phyloP scores from a whole-genome alignment of 2,797 vertebrate species.

The Argyrosomus regius region DNA sequence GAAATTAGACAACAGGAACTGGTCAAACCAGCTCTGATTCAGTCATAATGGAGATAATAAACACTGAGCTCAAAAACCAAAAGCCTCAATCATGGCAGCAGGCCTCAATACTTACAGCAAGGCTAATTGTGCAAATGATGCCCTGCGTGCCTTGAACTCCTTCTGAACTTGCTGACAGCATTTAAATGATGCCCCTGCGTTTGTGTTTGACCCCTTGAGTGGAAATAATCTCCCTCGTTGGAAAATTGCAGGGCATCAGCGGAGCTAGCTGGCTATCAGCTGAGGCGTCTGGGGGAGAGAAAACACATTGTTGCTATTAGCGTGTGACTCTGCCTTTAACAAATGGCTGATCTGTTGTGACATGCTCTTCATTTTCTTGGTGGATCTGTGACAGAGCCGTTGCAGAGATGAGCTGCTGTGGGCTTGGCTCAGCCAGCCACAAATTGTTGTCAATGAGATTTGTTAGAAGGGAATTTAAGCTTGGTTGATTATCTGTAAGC shows the following conservation, averaged over 20 bases:
- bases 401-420: conserved; percentile 35
- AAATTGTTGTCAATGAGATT: conserved; percentile 50
- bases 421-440: not conserved
- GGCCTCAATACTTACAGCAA: conserved; percentile 47
- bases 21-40: conserved; percentile 49
- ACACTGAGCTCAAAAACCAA: conserved; percentile 19
- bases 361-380: conserved; percentile 54
- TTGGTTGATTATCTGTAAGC: conserved; percentile 28
- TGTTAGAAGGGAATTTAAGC: conserved; percentile 39
- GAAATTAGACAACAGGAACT: conserved; percentile 31
- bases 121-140: conserved; percentile 70
- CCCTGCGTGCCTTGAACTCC: conserved; percentile 73
- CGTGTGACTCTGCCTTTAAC: conserved; percentile 62
- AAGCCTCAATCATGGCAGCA: conserved; percentile 35
- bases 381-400: conserved; percentile 52
- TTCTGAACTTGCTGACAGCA: conserved; percentile 62
- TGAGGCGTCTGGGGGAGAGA: conserved; percentile 42
- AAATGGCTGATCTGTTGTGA: conserved; percentile 70
- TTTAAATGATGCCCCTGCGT: conserved; percentile 58
- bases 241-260: conserved; percentile 71
- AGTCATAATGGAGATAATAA: conserved; percentile 33
- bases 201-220: conserved; percentile 65
- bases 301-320: conserved; percentile 74
- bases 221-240: conserved; percentile 63
- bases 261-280: conserved; percentile 46